These are phyloP conservation scores for Momotus momota DNA, from an alignment of 2,797 vertebrate genomes.

Conservation along the genomic window DNA sequence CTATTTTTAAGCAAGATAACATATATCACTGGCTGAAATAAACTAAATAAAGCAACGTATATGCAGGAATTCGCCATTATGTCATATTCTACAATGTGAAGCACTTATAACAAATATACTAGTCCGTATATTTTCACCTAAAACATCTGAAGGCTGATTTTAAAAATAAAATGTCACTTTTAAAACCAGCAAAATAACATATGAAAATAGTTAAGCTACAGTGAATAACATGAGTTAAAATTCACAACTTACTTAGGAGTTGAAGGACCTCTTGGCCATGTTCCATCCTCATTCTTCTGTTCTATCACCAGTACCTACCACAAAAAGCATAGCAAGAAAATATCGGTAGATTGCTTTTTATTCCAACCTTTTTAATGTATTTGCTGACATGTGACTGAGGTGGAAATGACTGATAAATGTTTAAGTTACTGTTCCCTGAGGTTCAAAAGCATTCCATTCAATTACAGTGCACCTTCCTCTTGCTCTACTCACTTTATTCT, in stretches of 20 bases:
- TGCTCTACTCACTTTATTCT: not conserved
- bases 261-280: conserved; percentile 95
- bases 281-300: conserved; percentile 95
- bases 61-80: not conserved
- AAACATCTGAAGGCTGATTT: not conserved
- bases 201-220: not conserved
- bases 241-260: conserved; percentile 90
- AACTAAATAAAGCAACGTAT: not conserved
- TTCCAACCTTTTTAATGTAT: not conserved
- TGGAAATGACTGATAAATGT: not conserved
- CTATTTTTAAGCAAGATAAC: not conserved
- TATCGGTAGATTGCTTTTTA: not conserved
- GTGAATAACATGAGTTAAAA: not conserved
- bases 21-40: not conserved
- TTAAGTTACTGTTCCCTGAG: not conserved
- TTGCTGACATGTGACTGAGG: not conserved
- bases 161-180: not conserved
- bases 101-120: not conserved
- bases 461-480: not conserved
- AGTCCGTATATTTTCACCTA: not conserved
- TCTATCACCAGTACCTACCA: conserved; percentile 97
- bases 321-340: not conserved
- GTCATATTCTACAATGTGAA: not conserved
- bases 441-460: not conserved
- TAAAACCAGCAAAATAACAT: not conserved